Base-by-base conservation (phyloP, 1,140 invertebrate species). In the Popillia japonica region DNA sequence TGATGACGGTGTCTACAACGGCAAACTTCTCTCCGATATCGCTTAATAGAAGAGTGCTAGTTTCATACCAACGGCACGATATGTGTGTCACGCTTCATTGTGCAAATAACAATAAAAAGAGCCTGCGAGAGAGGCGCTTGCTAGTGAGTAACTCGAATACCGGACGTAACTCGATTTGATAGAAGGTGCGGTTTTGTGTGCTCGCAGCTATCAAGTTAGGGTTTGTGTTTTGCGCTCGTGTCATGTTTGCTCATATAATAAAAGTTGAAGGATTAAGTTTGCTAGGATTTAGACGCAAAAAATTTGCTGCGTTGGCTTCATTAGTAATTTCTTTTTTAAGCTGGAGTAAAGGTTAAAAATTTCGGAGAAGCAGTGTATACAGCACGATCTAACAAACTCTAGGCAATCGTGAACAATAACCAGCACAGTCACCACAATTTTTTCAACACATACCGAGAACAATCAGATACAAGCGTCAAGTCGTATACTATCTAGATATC, bases 1-100 rank as follows among this genome's bases (percentile, higher is more conserved):
- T 48, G 11, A 48, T n/a, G 48, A 17, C 6, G 44, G 11, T 7
- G 48, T n/a, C 17, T 55, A 55, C 48, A 17, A 17, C 48, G 48
- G 17, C 48, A 17, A 14, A 48, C 44, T 48, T 3, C 3, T n/a
- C 11, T 55, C 48, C 48, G 48, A 55, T 55, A 17, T 7, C 14
- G 48, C 11, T n/a, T 11, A 42, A 11, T 48, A 48, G 44, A 48
- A 48, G 11, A 48, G 44, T 48, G 44, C 48, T 17, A 55, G 48
- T 55, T 55, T 55, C 48, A 55, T 14, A 34, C 27, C n/a, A 14
- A 17, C 48, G 48, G 11, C 48, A 17, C 17, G 48, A 55, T 55
- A 55, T 55, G 48, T 55, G 48, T 55, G 48, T 55, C 48, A 55
- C 48, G 48, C 48, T 55, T 55, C 48, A 55, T 55, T 55, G 48